Conservation (phyloP, 2,888 invertebrate genomes). For the Catocala nupta region DNA sequence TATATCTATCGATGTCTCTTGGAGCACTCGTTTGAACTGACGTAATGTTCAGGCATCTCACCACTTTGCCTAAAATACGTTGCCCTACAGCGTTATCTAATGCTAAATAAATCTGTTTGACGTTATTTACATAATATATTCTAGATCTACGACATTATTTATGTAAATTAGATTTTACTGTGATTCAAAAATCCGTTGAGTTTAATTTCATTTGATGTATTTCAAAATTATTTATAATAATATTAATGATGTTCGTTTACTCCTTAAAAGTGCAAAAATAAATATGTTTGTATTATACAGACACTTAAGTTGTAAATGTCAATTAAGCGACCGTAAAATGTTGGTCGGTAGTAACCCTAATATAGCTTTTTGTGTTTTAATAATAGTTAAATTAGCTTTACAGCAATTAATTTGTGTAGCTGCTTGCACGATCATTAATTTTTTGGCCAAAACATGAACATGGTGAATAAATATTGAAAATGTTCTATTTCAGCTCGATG, state of each 20-base stretch:
- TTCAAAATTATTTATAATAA: neutral
- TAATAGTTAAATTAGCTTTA: neutral
- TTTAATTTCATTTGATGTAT: neutral
- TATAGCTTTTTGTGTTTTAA: conserved; percentile 1
- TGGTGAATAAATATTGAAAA: no score
- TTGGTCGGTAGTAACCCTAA: neutral
- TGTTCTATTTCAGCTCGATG: no score
- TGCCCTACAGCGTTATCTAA: conserved; percentile 54
- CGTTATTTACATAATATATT: conserved; percentile 59
- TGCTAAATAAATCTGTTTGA: conserved; percentile 52
- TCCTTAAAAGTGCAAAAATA: no score
- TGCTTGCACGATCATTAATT: neutral
- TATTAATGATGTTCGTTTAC: neutral
- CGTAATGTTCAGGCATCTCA: conserved; percentile 22
- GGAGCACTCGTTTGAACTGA: conserved; percentile 10
- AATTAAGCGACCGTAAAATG: conserved; percentile 2
- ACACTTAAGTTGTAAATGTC: neutral
- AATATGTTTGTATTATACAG: no score
- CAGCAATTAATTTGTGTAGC: neutral
- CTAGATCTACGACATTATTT: conserved; percentile 36
- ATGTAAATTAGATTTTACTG: conserved; percentile 37
- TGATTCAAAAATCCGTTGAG: conserved; percentile 13
- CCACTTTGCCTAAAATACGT: conserved; percentile 32
- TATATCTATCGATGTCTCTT: conserved; percentile 1
- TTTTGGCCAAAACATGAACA: neutral